Conservation (phyloP, 2,888 invertebrate genomes). For the Sphinx pinastri region DNA sequence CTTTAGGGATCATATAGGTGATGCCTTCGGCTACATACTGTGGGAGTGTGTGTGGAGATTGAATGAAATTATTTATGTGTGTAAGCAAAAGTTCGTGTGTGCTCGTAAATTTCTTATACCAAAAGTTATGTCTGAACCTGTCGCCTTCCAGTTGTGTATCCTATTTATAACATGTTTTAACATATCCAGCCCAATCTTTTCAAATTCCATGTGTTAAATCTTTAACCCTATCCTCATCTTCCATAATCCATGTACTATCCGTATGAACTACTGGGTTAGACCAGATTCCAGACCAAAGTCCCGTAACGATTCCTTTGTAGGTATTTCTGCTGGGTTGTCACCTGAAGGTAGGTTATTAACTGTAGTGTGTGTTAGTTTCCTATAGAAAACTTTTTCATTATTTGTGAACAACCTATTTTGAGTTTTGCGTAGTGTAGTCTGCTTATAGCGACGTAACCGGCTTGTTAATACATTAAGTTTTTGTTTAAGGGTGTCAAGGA, state of each 20-base stretch:
- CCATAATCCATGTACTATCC: not conserved
- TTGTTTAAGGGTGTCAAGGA: conserved; percentile 31
- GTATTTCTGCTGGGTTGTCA: not conserved
- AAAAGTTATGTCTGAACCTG: too few relatives aligned
- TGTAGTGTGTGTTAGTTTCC: conserved; percentile 27
- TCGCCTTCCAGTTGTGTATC: not conserved
- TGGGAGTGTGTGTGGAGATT: not conserved
- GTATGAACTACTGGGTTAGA: conserved; percentile 8
- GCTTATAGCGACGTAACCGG: conserved; percentile 25
- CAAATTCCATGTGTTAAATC: conserved; percentile 1
- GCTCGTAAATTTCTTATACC: not conserved
- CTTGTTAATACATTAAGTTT: conserved; percentile 22
- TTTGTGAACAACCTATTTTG: conserved; percentile 28
- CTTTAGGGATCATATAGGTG: conserved; percentile 41
- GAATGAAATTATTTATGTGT: not conserved
- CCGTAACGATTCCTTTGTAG: not conserved
- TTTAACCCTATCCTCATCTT: not conserved
- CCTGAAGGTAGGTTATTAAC: too few relatives aligned
- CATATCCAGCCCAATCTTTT: not conserved
- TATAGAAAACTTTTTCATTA: conserved; percentile 31
- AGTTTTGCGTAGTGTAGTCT: conserved; percentile 26
- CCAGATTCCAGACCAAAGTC: conserved; percentile 6
- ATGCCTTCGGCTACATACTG: conserved; percentile 23
- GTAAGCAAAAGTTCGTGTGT: not conserved
- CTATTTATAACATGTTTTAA: not conserved